phyloP scores from a whole-genome alignment of 1,140 invertebrate genomes.

The Pygmarrhopalites habei region DNA sequence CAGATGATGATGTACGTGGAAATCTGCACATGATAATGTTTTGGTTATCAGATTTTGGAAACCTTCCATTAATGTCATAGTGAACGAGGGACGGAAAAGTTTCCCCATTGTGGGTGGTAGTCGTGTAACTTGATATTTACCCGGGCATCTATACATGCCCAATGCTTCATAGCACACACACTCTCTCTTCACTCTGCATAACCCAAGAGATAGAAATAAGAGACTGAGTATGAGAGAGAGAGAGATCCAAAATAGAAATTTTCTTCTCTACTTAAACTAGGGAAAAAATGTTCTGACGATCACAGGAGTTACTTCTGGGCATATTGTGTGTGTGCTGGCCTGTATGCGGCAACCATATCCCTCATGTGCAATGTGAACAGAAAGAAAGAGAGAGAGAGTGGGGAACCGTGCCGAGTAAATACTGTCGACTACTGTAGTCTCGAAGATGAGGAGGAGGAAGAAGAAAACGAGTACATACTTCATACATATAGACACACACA shows the following conservation, averaged over 20 bases:
- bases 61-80: constrained; percentile 35
- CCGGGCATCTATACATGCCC: constrained; percentile 22
- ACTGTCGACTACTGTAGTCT: too few relatives aligned
- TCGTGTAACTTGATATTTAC: constrained; percentile 39
- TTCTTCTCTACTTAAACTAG: constrained; percentile 21
- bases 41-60: constrained; percentile 38
- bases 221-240: not conserved
- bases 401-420: too few relatives aligned
- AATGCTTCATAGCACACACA: not conserved
- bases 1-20: constrained; percentile 13
- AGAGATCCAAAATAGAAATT: constrained; percentile 31
- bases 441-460: too few relatives aligned
- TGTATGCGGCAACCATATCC: too few relatives aligned
- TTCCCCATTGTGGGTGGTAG: constrained; percentile 39
- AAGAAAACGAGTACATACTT: too few relatives aligned
- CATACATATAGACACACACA: too few relatives aligned
- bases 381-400: too few relatives aligned
- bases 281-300: constrained; percentile 14
- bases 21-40: constrained; percentile 36
- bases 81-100: constrained; percentile 24
- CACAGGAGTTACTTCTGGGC: not conserved
- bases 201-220: not conserved
- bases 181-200: not conserved
- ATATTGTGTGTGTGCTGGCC: too few relatives aligned
- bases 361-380: too few relatives aligned